These are phyloP conservation scores for Caenorhabditis sp. DNA, from an alignment of 2,888 invertebrate genomes.

Conservation along the genomic window DNA sequence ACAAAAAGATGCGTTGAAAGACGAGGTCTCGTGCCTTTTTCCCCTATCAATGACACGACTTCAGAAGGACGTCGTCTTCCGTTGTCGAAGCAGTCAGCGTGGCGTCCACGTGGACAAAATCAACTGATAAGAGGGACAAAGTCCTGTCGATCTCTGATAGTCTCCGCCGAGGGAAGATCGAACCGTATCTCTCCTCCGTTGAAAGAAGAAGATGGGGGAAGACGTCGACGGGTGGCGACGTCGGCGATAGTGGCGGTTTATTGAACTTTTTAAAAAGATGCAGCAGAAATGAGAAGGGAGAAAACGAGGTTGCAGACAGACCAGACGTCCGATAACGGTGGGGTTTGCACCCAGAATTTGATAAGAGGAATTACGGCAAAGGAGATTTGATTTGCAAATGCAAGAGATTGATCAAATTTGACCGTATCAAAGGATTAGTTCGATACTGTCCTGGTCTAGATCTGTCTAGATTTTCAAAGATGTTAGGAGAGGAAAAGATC, in stretches of 20 bases:
- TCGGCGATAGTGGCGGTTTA: conserved; percentile 36
- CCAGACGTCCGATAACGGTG: conserved; percentile 24
- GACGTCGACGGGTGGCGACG: conserved; percentile 18
- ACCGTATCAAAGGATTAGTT: conserved; percentile 18
- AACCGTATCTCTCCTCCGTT: background rate
- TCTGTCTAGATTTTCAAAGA: conserved; percentile 13
- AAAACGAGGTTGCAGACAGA: conserved; percentile 55
- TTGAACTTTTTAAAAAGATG: conserved; percentile 56
- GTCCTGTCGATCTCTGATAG: conserved; percentile 55
- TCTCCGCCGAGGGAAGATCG: conserved; percentile 6
- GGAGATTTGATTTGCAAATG: conserved; percentile 38
- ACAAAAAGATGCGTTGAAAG: conserved; percentile 23
- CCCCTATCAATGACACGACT: conserved; percentile 29
- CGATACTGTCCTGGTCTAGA: conserved; percentile 16
- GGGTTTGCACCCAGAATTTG: conserved; percentile 58
- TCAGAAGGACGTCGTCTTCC: conserved; percentile 27
- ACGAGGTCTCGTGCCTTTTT: conserved; percentile 36
- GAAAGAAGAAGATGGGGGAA: conserved; percentile 12
- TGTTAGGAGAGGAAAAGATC: background rate
- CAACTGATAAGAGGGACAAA: conserved; percentile 44
- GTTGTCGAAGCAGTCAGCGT: conserved; percentile 36
- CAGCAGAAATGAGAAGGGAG: conserved; percentile 25
- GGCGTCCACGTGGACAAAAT: conserved; percentile 59
- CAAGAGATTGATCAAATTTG: conserved; percentile 23
- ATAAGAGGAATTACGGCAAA: conserved; percentile 35